Base-by-base conservation (phyloP, 2,888 invertebrate species). In the Drosophila flavopinicola region DNA sequence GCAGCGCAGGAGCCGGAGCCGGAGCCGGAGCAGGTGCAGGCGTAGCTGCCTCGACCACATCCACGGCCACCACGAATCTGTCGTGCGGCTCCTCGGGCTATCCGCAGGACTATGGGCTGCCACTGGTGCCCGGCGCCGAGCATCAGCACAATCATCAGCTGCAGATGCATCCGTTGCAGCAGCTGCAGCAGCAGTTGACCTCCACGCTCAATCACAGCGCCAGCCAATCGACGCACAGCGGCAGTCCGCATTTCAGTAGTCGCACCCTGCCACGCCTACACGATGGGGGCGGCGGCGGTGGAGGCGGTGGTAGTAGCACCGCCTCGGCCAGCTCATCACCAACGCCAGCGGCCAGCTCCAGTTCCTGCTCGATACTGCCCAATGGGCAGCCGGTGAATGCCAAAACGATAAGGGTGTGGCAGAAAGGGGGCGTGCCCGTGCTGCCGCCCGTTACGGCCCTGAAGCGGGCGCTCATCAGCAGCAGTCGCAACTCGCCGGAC, bases 361-460 rank as follows among this genome's bases (percentile, higher is more conserved):
- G 82, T 77, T 85, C 87, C 87, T 86, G 88, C 67, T 85, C 88
- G 49, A 88, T 88, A 72, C 59, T 90, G 72, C 82, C 89, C 38
- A 91, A 90, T 57, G 90, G 90, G 13, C 89, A 90, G 73, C 92
- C 94, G 38, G 92, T 94, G 2, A 94, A 93, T 84, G 94, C 96
- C 70, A 96, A 96, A 91, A 96, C 96, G 84, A 93, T 96, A 87
- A 94, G 96, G 74, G 96, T 96, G 74, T 96, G 96, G 96, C 96
- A 96, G 90, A 95, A 95, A 75, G 96, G 95, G 75, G 93, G 93
- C 58, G 96, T 96, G 68, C 96, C 96, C 65, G 96, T 96, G 58
- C 92, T 96, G 88, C 96, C 96, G 25, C 97, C 96, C 17, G 96
- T 96, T 37, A 95, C 96, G 61, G 96, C 96, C 71, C 93, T 96